phyloP scores from a whole-genome alignment of 2,797 vertebrate genomes.

The Manis pentadactyla region DNA sequence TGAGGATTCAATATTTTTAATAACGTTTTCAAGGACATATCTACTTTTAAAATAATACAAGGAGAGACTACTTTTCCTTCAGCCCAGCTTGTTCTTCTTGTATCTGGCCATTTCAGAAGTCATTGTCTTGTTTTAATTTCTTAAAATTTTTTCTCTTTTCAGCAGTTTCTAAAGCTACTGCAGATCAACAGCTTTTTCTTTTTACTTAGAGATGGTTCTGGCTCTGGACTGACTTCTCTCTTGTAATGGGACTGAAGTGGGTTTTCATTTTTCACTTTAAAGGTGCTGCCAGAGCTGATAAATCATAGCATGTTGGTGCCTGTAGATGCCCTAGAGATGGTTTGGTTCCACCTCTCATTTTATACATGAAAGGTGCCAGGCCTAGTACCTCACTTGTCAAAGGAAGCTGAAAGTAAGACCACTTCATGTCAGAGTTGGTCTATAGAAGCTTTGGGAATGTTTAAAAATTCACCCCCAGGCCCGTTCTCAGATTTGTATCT shows the following conservation, averaged over 20 bases:
- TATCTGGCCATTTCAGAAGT: conserved; percentile 15
- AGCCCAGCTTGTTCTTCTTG: background rate
- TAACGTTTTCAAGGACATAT: conserved; percentile 10
- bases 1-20: background rate
- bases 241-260: background rate
- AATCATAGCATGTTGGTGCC: background rate
- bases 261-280: conserved; percentile 54
- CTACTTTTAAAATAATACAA: conserved; percentile 53
- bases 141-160: conserved; percentile 12
- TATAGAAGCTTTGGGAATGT: background rate
- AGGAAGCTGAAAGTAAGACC: background rate
- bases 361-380: background rate
- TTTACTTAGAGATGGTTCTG: background rate
- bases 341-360: background rate
- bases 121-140: conserved; percentile 40
- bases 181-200: background rate
- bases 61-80: conserved; percentile 27
- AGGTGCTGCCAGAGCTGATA: background rate
- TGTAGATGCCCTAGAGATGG: background rate
- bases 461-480: background rate
- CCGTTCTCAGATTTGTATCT: background rate
- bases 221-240: background rate
- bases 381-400: background rate
- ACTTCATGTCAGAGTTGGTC: background rate
- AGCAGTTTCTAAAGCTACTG: conserved; percentile 13